Evolutionary conservation across 1,140 invertebrate genomes (phyloP), one percentile per base, ranked within the genome.

Genomic region (Ectropis grisescens): DNA sequence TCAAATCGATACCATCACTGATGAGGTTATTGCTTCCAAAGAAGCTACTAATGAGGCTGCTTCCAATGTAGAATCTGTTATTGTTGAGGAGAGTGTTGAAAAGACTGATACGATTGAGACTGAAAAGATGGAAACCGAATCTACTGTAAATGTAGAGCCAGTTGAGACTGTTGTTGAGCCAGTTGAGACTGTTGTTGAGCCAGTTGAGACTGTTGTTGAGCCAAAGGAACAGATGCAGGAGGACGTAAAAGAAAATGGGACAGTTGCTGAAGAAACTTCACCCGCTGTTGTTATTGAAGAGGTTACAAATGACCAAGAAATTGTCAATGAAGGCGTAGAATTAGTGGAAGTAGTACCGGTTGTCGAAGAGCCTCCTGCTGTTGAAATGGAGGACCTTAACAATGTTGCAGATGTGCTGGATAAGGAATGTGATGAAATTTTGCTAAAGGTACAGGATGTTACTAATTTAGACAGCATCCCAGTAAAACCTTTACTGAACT

Each of bases 341-440:
- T 62, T 70, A 28, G 66, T 74, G 14, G 64, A 68, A 34, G 22
- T 72, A 3, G 62, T 58, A 28, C 75, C 75, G 2, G 38, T 80
- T 8, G 52, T 80, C 3, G 75, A 78, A 37, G 75, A 80, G 50
- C 75, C 75, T 4, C 22, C 45, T 2, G 36, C 26, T 12, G 25
- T 27, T 15, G 72, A 75, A 23, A 67, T 80, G 37, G 72, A 74
- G 31, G 62, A 64, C 5, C 48, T 80, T 13, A 57, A 74, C 38
- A 78, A 74, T 46, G 75, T 68, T 29, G 68, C 72, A 12, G 62
- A 78, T 29, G 69, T 69, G 2, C 44, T 80, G 10, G 72, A 78
- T 35, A 80, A 76, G 35, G 72, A 80, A 55, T 80, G 75, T 46
- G 70, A 69, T 37, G 75, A 80, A 40, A 78, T 80, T 33, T 47